phyloP scores from a whole-genome alignment of 1,140 invertebrate genomes.

The Pentalonia nigronervosa region DNA sequence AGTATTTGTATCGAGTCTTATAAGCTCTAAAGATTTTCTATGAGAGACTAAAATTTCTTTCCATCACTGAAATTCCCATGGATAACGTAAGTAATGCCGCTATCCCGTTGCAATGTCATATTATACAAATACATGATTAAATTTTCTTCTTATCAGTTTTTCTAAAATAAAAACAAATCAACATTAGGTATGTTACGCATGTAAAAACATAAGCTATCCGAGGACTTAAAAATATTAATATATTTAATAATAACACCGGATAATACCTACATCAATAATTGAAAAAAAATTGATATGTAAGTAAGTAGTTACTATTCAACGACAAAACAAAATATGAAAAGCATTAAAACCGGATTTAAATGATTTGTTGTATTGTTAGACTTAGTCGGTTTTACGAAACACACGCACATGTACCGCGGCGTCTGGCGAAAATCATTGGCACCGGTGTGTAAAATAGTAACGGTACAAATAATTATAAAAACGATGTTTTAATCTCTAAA shows the following conservation, averaged over 20 bases:
- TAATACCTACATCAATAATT: not conserved
- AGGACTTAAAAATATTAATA: not conserved
- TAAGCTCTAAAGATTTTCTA: conserved; percentile 92
- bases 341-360: not conserved
- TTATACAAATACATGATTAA: conserved; percentile 97
- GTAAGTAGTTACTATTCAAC: no score
- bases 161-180: conserved; percentile 10
- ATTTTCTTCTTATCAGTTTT: not conserved
- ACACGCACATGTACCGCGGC: not conserved
- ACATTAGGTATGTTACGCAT: not conserved
- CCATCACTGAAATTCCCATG: conserved; percentile 99
- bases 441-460: not conserved
- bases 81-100: conserved; percentile 94
- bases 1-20: conserved; percentile 95
- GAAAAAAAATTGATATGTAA: no score
- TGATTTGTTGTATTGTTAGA: not conserved
- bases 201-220: not conserved
- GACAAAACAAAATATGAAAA: no score
- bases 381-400: not conserved
- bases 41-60: conserved; percentile 94
- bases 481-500: not conserved
- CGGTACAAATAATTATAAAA: not conserved
- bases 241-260: no score
- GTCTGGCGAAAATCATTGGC: no score
- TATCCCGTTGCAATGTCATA: conserved; percentile 94